Evolutionary conservation across 2,797 vertebrate genomes (phyloP).

Genomic region (Petrocephalus schoutedeni): DNA sequence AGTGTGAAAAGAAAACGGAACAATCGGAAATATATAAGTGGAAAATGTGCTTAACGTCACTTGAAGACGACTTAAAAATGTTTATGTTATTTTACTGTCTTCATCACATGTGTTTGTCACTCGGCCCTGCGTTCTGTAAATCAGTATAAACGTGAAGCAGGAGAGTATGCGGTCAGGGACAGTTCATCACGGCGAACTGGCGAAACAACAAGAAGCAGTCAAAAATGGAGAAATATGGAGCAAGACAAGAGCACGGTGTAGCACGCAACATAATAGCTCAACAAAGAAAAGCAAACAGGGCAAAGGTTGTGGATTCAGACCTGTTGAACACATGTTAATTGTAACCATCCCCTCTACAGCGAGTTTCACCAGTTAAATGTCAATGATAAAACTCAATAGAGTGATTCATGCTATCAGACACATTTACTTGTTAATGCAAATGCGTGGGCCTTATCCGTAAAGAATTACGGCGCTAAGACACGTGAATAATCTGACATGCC

Average conservation of each 20-base stretch:
- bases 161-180: too few species aligned
- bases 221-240: neutral
- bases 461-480: slow-evolving; percentile 68
- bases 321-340: neutral
- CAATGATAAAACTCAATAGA: neutral
- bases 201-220: slow-evolving; percentile 4
- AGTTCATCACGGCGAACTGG: neutral
- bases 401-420: neutral
- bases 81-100: slow-evolving; percentile 26
- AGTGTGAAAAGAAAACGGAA: slow-evolving; percentile 19
- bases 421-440: slow-evolving; percentile 35
- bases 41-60: slow-evolving; percentile 3
- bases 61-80: slow-evolving; percentile 1
- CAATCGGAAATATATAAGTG: neutral
- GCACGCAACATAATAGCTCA: neutral
- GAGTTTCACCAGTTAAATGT: neutral
- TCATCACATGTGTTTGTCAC: neutral
- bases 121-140: neutral
- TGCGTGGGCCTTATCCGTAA: slow-evolving; percentile 42
- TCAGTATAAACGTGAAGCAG: neutral
- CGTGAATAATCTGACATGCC: slow-evolving; percentile 74
- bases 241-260: neutral
- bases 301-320: neutral
- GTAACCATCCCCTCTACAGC: neutral
- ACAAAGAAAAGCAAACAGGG: neutral